A percentile compares a stretch with the other conserved stretches of the same genome.
phyloP scores from a whole-genome alignment of 2,888 invertebrate genomes.

The Pseudoips prasinana region DNA sequence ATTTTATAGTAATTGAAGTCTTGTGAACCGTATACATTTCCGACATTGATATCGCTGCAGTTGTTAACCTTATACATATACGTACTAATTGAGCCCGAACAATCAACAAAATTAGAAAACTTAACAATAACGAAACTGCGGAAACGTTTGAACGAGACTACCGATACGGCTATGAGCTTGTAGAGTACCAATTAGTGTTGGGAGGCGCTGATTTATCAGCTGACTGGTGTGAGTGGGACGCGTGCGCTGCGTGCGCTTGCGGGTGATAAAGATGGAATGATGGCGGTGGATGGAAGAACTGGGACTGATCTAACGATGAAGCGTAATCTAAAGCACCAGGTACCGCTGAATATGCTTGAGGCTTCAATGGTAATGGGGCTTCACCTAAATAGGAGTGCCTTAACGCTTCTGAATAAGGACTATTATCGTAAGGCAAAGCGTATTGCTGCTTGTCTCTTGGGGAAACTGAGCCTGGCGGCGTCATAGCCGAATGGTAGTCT shows the following conservation, averaged over 20 bases:
- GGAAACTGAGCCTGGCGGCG: slow-evolving; percentile 98
- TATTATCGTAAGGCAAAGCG: slow-evolving; percentile 74
- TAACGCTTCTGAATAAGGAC: slow-evolving; percentile 85
- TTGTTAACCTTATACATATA: slow-evolving; percentile 27
- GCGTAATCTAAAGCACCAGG: slow-evolving; percentile 86
- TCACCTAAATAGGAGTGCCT: slow-evolving; percentile 79
- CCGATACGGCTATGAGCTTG: slow-evolving; percentile 85
- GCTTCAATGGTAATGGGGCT: slow-evolving; percentile 89
- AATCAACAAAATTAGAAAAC: slow-evolving; percentile 34
- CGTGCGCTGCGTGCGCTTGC: slow-evolving; percentile 68
- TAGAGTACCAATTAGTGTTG: slow-evolving; percentile 89
- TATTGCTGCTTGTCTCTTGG: slow-evolving; percentile 92
- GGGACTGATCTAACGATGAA: slow-evolving; percentile 89
- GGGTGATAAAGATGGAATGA: slow-evolving; percentile 96
- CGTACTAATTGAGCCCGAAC: slow-evolving; percentile 44
- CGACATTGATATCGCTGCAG: slow-evolving; percentile 31
- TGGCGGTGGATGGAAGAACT: slow-evolving; percentile 90
- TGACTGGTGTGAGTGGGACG: slow-evolving; percentile 68
- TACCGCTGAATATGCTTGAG: slow-evolving; percentile 92
- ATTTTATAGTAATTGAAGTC: slow-evolving; percentile 52
- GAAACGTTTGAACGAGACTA: slow-evolving; percentile 14
- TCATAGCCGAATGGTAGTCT: slow-evolving; percentile 96
- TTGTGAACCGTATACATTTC: slow-evolving; percentile 61
- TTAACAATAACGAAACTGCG: slow-evolving; percentile 32
- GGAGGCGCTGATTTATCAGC: slow-evolving; percentile 85